Evolutionary conservation across 1,140 invertebrate species (phyloP).

Genomic region (Pseudomyrmex concolor): DNA sequence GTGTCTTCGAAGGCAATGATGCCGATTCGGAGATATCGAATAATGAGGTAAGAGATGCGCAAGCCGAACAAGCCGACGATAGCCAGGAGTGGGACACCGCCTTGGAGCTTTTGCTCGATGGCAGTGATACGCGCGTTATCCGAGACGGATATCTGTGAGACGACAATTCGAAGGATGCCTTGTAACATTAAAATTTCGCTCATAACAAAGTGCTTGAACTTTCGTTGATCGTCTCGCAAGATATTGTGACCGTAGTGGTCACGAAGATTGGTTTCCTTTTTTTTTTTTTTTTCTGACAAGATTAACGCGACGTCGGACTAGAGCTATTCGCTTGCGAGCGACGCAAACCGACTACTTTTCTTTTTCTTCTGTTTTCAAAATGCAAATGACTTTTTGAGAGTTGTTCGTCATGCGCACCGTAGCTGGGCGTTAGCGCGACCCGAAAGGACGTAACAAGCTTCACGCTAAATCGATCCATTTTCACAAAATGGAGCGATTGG

Average conservation of each 20-base stretch:
- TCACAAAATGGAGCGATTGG: constrained; percentile 81
- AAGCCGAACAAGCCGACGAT: no score
- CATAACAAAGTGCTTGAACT: constrained; percentile 46
- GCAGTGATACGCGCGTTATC: no score
- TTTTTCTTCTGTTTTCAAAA: not conserved
- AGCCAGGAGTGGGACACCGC: no score
- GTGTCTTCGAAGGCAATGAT: not conserved
- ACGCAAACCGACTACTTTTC: not conserved
- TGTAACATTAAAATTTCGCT: not conserved
- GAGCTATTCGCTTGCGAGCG: not conserved
- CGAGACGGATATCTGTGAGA: constrained; percentile 1
- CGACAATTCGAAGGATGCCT: no score
- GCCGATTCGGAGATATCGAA: no score
- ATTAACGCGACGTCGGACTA: constrained; percentile 24
- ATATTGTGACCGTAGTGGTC: not conserved
- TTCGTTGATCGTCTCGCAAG: constrained; percentile 25
- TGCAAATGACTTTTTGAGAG: constrained; percentile 7
- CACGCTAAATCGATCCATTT: constrained; percentile 68
- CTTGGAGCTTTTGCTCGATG: no score
- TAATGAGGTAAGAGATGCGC: no score
- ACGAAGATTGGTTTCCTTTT: not conserved
- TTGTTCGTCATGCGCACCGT: constrained; percentile 43
- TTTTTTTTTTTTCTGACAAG: not conserved
- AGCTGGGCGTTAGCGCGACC: constrained; percentile 20
- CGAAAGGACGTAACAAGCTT: constrained; percentile 61